Evolutionary conservation across 2,113 vertebrate species (phyloP).

Genomic region (Ploceus nigricollis): DNA sequence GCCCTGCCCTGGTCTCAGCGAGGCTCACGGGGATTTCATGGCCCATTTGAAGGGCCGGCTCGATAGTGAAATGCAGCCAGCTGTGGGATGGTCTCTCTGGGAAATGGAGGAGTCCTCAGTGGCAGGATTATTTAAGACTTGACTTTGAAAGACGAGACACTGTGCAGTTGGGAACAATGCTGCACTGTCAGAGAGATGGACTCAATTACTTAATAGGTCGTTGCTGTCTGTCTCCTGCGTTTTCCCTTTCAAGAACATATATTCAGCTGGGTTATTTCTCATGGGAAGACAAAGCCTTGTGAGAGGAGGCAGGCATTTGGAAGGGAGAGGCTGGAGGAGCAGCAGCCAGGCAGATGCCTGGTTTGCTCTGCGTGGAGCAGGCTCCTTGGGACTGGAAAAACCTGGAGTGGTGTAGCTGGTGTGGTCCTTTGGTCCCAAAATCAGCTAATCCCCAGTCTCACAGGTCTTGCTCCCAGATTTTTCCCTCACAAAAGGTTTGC

Average conservation of each 20-base stretch:
- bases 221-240: conserved; percentile 45
- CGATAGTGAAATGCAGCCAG: neutral
- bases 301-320: neutral
- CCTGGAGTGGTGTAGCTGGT: neutral
- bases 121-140: neutral
- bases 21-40: neutral
- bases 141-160: conserved; percentile 11
- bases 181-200: conserved; percentile 52
- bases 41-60: accelerated
- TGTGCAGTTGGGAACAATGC: conserved; percentile 40
- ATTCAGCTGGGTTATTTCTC: conserved; percentile 56
- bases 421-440: neutral
- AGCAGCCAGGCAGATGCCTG: neutral
- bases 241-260: conserved; percentile 49
- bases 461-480: neutral
- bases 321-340: neutral
- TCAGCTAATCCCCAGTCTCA: neutral
- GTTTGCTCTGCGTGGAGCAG: neutral
- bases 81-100: neutral
- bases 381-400: neutral
- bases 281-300: conserved; percentile 12
- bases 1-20: neutral
- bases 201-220: conserved; percentile 59
- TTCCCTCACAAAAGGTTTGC: neutral
- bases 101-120: neutral